These are phyloP conservation scores for Orestias chungarensis DNA, from an alignment of 2,797 vertebrate genomes.

Conservation along the genomic window DNA sequence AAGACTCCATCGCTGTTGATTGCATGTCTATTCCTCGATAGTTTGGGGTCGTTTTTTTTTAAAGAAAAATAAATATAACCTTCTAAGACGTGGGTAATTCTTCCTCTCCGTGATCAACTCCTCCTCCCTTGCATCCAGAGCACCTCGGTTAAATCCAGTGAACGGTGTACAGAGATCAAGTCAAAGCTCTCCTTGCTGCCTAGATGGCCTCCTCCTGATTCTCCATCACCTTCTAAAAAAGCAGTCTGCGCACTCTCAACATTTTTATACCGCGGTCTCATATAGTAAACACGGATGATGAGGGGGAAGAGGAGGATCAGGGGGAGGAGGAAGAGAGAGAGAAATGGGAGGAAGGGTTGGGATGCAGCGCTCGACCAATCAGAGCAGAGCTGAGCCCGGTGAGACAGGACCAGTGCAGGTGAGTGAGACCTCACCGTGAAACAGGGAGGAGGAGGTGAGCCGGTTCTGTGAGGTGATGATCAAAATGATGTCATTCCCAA, in stretches of 20 bases:
- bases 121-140: slow-evolving; percentile 39
- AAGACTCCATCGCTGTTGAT: slow-evolving; percentile 55
- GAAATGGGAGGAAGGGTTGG: slow-evolving; percentile 3
- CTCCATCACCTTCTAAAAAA: slow-evolving; percentile 54
- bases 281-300: slow-evolving; percentile 64
- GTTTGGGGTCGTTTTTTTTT: slow-evolving; percentile 6
- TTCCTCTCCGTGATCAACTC: slow-evolving; percentile 11
- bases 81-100: slow-evolving; percentile 4
- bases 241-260: slow-evolving; percentile 61
- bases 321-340: slow-evolving; percentile 4
- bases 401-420: slow-evolving; percentile 60
- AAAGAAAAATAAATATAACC: slow-evolving; percentile 7
- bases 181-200: slow-evolving; percentile 23
- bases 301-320: slow-evolving; percentile 17
- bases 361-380: slow-evolving; percentile 62
- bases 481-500: slow-evolving; percentile 80
- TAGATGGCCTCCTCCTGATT: slow-evolving; percentile 34
- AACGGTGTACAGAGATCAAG: slow-evolving; percentile 35
- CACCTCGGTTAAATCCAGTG: slow-evolving; percentile 17
- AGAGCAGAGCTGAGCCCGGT: slow-evolving; percentile 41
- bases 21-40: slow-evolving; percentile 35
- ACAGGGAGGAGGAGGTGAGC: slow-evolving; percentile 41
- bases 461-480: slow-evolving; percentile 72
- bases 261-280: slow-evolving; percentile 70
- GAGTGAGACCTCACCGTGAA: slow-evolving; percentile 34